These are phyloP conservation scores for Carabus problematicus DNA, from an alignment of 2,888 invertebrate genomes.

Conservation along the genomic window DNA sequence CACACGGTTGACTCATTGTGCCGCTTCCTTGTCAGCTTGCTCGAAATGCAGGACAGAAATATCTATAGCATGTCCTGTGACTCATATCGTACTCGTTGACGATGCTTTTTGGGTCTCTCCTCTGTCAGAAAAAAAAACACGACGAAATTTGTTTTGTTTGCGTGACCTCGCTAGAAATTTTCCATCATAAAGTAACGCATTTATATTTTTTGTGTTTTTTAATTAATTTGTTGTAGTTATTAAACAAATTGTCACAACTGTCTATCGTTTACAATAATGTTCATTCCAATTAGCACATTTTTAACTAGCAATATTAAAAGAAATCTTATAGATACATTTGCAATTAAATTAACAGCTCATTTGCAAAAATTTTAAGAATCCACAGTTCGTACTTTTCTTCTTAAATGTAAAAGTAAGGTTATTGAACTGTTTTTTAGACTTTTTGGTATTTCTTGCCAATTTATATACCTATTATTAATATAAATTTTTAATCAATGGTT, in stretches of 20 bases:
- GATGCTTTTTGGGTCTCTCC: constrained; percentile 36
- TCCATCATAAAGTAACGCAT: constrained; percentile 26
- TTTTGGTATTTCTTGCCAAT: too few relatives aligned
- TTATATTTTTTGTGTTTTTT: not conserved
- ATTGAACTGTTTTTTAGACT: too few relatives aligned
- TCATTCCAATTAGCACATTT: too few relatives aligned
- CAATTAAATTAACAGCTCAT: not conserved
- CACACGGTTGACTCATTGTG: constrained; percentile 27
- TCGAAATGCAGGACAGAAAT: constrained; percentile 35
- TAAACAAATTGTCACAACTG: not conserved
- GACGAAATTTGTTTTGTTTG: constrained; percentile 39
- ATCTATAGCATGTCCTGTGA: constrained; percentile 40
- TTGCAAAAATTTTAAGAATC: too few relatives aligned
- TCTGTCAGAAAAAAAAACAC: too few relatives aligned
- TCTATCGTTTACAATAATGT: too few relatives aligned
- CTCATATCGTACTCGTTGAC: constrained; percentile 37
- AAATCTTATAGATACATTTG: too few relatives aligned
- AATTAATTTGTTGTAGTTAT: not conserved
- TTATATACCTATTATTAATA: too few relatives aligned
- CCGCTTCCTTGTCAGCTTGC: constrained; percentile 38
- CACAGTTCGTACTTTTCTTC: too few relatives aligned
- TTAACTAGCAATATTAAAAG: too few relatives aligned
- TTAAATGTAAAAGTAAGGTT: too few relatives aligned
- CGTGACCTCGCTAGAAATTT: constrained; percentile 29
- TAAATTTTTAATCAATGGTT: too few relatives aligned